A percentile compares a stretch with the other conserved stretches of the same genome.
phyloP scores from a whole-genome alignment of 53 echinoderm and acorn worm genomes.

The Zoroaster sp. region DNA sequence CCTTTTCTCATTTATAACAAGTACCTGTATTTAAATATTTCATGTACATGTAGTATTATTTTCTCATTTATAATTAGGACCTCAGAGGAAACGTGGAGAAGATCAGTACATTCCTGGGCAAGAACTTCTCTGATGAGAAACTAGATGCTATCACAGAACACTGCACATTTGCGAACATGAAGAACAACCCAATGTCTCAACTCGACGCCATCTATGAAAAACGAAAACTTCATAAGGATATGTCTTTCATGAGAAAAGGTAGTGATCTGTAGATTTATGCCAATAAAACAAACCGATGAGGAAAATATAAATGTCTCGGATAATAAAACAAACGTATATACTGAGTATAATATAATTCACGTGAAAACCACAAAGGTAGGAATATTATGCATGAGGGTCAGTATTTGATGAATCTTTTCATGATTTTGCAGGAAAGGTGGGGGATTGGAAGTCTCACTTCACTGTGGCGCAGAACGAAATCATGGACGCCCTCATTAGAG shows the following conservation, averaged over 20 bases:
- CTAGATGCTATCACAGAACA: conserved; percentile 20
- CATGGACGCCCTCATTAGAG: conserved; percentile 24
- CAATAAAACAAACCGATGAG: too few relatives aligned
- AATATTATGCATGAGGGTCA: background rate
- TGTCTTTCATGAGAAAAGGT: conserved; percentile 2
- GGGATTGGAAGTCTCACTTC: conserved; percentile 41
- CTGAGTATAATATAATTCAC: too few relatives aligned
- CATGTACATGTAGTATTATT: background rate
- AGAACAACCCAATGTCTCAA: conserved; percentile 14
- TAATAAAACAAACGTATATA: background rate
- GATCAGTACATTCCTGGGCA: conserved; percentile 34
- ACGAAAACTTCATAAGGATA: background rate
- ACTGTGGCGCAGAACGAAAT: conserved; percentile 34
- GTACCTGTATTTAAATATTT: too few relatives aligned
- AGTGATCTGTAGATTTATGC: background rate
- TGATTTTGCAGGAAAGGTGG: background rate
- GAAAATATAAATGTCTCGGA: background rate
- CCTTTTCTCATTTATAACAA: too few relatives aligned
- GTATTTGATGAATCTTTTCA: background rate
- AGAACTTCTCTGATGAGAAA: background rate
- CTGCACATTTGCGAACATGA: conserved; percentile 22
- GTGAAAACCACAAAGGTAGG: background rate
- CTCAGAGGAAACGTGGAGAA: background rate
- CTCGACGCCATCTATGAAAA: background rate
- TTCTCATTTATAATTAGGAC: background rate